These are phyloP conservation scores for Perca schrenkii DNA, from an alignment of 2,113 vertebrate genomes.

Conservation along the genomic window DNA sequence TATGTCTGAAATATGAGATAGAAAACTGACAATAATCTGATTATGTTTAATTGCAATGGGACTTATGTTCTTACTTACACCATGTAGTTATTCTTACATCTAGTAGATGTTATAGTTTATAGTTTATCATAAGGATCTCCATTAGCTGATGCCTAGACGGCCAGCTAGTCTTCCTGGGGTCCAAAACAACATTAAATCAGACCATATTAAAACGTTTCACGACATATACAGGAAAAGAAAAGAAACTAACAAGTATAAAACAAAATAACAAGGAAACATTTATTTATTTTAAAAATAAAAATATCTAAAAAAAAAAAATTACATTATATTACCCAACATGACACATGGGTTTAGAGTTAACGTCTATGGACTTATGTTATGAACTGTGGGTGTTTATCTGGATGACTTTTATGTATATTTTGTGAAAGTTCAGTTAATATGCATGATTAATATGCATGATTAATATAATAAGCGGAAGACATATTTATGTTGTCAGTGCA, in stretches of 20 bases:
- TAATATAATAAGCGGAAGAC: background rate
- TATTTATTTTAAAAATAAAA: no score
- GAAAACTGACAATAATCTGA: background rate
- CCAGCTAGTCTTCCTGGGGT: no score
- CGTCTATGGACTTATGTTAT: background rate
- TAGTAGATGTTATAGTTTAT: background rate
- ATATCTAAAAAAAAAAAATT: no score
- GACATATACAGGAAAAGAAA: no score
- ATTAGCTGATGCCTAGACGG: no score
- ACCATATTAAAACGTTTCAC: no score
- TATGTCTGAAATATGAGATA: background rate
- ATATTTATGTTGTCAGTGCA: background rate
- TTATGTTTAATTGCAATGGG: background rate
- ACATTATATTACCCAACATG: no score
- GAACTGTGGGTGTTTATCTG: background rate
- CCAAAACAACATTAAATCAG: no score
- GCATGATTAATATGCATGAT: background rate
- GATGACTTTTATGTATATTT: background rate
- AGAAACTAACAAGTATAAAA: no score
- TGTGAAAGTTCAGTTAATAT: constrained; percentile 2
- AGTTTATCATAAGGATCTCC: no score
- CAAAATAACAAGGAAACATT: no score
- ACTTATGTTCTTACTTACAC: background rate
- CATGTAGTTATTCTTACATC: background rate
- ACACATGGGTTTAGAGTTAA: no score